Conservation (phyloP, 2,113 vertebrate species). For the Microcebus tavaratra region DNA sequence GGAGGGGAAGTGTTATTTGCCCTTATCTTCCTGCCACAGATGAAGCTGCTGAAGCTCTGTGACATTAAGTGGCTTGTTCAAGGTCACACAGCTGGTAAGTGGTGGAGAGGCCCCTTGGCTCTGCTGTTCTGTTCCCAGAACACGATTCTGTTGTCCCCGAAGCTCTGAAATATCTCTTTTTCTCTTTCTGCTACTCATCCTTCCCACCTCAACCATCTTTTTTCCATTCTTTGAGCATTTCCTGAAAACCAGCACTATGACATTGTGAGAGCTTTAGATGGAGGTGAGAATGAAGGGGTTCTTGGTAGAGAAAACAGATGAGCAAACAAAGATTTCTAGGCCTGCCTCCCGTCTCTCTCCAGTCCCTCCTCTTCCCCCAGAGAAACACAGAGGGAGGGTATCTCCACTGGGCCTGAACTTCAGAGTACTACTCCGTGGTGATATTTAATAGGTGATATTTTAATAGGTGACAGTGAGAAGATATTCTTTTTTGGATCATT, state of each 20-base stretch:
- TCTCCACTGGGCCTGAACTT: not conserved
- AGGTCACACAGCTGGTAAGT: not conserved
- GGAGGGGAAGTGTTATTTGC: not conserved
- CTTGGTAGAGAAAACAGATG: not conserved
- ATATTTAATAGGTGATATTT: not conserved
- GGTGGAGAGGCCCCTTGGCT: not conserved
- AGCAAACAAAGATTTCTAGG: not conserved
- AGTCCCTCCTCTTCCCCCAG: not conserved
- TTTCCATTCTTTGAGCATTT: not conserved
- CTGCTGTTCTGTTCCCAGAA: not conserved
- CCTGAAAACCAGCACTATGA: not conserved
- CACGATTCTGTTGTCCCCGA: not conserved
- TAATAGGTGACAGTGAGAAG: not conserved
- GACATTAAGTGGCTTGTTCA: not conserved
- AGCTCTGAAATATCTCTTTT: not conserved
- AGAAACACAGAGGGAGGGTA: not conserved
- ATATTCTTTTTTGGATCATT: not conserved
- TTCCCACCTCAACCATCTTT: not conserved
- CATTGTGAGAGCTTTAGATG: not conserved
- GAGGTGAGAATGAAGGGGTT: not conserved
- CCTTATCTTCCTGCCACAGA: not conserved
- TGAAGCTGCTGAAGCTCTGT: not conserved
- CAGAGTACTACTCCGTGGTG: too few relatives aligned
- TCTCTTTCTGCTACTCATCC: not conserved
- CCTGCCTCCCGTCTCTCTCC: not conserved